These are phyloP conservation scores for Saguinus imperator DNA, from an alignment of 2,113 vertebrate species.

Conservation along the genomic window DNA sequence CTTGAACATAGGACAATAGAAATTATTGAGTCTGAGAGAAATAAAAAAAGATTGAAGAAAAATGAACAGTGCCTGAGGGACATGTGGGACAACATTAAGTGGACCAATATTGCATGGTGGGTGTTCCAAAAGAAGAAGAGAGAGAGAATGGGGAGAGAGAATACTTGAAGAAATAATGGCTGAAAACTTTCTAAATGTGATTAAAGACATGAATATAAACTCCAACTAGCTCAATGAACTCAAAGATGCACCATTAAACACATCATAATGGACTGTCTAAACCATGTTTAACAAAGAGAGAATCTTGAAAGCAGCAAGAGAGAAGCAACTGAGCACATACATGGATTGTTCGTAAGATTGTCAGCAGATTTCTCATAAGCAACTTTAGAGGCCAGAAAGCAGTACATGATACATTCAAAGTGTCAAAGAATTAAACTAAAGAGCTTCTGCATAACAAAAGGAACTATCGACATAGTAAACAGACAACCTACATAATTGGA, in stretches of 20 bases:
- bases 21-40: not conserved
- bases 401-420: not conserved
- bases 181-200: not conserved
- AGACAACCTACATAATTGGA: no score
- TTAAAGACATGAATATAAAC: not conserved
- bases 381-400: not conserved
- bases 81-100: not conserved
- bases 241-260: not conserved
- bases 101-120: not conserved
- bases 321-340: not conserved
- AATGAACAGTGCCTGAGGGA: not conserved
- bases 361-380: not conserved
- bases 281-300: not conserved
- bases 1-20: not conserved
- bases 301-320: not conserved
- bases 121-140: not conserved
- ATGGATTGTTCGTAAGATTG: not conserved
- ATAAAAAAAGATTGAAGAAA: not conserved
- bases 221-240: no score
- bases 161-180: not conserved
- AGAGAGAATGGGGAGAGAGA: not conserved
- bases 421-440: not conserved
- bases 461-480: no score
- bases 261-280: not conserved
- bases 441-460: no score